phyloP scores from a whole-genome alignment of 2,797 vertebrate genomes.

The Gobio occitaniae region DNA sequence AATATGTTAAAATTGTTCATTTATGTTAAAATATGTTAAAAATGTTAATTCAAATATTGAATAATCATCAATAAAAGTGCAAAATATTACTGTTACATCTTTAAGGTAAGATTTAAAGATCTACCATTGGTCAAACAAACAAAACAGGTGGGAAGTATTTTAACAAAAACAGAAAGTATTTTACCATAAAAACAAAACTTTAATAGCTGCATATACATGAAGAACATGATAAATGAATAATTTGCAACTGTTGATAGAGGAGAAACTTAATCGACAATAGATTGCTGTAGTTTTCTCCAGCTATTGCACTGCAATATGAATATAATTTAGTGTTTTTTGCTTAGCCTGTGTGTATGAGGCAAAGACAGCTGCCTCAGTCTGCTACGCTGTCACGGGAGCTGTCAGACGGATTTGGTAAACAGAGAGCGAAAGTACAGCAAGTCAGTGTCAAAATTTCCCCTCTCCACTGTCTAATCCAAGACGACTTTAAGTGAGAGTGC shows the following conservation, averaged over 20 bases:
- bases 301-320: not conserved
- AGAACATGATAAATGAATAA: not conserved
- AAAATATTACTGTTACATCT: too few relatives aligned
- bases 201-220: not conserved
- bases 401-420: slow-evolving; percentile 47
- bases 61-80: too few relatives aligned
- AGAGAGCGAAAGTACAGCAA: slow-evolving; percentile 31
- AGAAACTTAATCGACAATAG: not conserved
- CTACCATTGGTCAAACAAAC: too few relatives aligned
- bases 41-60: too few relatives aligned
- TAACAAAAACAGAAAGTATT: too few relatives aligned
- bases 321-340: not conserved
- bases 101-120: too few relatives aligned
- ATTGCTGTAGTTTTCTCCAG: not conserved
- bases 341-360: slow-evolving; percentile 22
- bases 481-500: slow-evolving; percentile 30
- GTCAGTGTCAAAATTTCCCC: slow-evolving; percentile 29
- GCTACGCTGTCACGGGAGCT: slow-evolving; percentile 25
- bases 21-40: too few relatives aligned
- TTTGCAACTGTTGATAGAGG: not conserved
- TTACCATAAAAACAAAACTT: too few relatives aligned
- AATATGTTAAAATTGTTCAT: too few relatives aligned
- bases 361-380: slow-evolving; percentile 26
- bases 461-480: slow-evolving; percentile 31
- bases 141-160: too few relatives aligned